A percentile compares a stretch with the other conserved stretches of the same genome.
Evolutionary conservation across 2,797 vertebrate species (phyloP).

Genomic region (Macrochelys suwanniensis): DNA sequence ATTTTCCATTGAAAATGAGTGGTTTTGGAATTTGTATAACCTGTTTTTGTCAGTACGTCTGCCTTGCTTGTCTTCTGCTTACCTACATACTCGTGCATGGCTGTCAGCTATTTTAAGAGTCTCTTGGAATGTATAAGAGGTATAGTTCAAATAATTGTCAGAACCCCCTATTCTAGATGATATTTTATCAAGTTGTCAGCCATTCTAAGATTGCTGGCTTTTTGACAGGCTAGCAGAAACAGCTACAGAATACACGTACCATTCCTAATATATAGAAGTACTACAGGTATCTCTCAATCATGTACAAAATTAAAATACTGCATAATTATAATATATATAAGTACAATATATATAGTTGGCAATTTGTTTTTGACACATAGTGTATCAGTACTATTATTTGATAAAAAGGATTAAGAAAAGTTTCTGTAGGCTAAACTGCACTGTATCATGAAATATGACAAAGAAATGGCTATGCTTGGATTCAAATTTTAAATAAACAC

Average conservation of each 20-base stretch:
- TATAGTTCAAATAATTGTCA: background rate
- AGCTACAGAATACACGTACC: background rate
- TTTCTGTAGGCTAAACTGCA: background rate
- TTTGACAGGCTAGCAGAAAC: background rate
- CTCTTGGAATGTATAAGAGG: background rate
- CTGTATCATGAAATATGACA: background rate
- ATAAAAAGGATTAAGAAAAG: no score
- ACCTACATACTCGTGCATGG: background rate
- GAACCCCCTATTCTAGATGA: background rate
- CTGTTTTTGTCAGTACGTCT: background rate
- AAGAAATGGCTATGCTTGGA: background rate
- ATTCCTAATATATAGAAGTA: background rate
- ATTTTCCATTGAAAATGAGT: background rate
- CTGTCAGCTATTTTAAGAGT: background rate
- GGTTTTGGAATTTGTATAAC: background rate
- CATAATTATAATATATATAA: background rate
- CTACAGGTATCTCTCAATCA: background rate
- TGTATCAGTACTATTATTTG: background rate
- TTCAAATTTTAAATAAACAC: background rate
- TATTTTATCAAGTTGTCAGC: constrained; percentile 25
- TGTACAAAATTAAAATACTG: background rate
- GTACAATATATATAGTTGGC: background rate
- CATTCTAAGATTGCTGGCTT: background rate
- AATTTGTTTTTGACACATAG: background rate
- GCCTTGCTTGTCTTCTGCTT: background rate